These are phyloP conservation scores for Urophycis tenuis DNA, from an alignment of 2,797 vertebrate genomes.

Conservation along the genomic window DNA sequence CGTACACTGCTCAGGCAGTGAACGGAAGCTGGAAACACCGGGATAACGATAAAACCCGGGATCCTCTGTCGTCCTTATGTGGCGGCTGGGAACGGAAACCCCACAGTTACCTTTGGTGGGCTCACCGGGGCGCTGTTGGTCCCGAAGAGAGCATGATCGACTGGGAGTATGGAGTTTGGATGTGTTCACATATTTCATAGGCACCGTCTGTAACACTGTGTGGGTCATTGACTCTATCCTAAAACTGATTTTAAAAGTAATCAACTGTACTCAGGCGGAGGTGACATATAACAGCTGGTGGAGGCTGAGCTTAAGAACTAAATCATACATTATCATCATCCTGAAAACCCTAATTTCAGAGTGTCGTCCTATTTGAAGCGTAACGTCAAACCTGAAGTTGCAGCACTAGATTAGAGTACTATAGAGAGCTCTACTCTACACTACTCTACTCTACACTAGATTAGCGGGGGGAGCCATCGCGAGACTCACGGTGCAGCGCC, in stretches of 20 bases:
- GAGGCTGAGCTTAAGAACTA: background rate
- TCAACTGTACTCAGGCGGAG: background rate
- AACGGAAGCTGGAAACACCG: background rate
- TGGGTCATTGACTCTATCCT: background rate
- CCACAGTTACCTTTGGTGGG: background rate
- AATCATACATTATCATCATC: background rate
- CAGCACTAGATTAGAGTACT: too few relatives aligned
- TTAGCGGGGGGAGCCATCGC: slow-evolving; percentile 57
- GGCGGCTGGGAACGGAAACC: slow-evolving; percentile 38
- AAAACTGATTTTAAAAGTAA: background rate
- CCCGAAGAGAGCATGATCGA: background rate
- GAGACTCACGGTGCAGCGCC: slow-evolving; percentile 36
- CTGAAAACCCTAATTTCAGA: background rate
- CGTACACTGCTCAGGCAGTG: background rate
- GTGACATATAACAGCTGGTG: too few relatives aligned
- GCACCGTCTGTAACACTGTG: background rate
- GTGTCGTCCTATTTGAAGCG: background rate
- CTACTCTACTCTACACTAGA: too few relatives aligned
- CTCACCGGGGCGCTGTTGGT: slow-evolving; percentile 43
- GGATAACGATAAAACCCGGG: background rate
- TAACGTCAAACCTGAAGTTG: background rate
- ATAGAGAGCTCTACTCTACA: too few relatives aligned
- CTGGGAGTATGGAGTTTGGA: background rate
- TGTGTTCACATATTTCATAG: background rate
- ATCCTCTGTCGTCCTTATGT: slow-evolving; percentile 13